Evolutionary conservation across 2,888 invertebrate genomes (phyloP).

Genomic region (Atherix ibis): DNA sequence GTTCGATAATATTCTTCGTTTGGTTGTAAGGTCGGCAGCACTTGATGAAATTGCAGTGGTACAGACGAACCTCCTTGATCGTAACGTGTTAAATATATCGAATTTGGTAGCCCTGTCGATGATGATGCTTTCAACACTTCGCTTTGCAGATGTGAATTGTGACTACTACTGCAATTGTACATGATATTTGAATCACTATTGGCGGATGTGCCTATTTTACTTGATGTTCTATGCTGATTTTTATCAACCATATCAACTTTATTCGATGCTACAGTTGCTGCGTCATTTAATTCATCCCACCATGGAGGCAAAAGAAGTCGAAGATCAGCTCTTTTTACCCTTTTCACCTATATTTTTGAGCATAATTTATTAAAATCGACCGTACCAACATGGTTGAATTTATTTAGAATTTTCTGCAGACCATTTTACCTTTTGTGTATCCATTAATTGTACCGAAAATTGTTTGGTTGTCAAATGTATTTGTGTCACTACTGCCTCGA

Average conservation of each 20-base stretch:
- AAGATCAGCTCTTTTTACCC: conserved; percentile 79
- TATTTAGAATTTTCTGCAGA: neutral
- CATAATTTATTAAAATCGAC: neutral
- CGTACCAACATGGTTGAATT: neutral
- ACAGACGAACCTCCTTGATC: conserved; percentile 18
- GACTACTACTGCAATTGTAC: conserved; percentile 6
- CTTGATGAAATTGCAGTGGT: conserved; percentile 26
- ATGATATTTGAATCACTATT: conserved; percentile 12
- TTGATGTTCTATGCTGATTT: conserved; percentile 10
- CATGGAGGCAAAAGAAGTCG: conserved; percentile 86
- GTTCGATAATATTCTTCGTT: conserved; percentile 37
- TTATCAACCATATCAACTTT: conserved; percentile 4
- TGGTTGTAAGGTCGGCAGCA: conserved; percentile 24
- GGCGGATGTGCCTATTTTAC: conserved; percentile 13
- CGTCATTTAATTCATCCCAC: conserved; percentile 84
- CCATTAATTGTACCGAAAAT: conserved; percentile 48
- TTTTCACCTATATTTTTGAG: conserved; percentile 16
- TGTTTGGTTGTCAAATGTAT: conserved; percentile 49
- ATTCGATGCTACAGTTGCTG: conserved; percentile 24
- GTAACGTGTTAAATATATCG: conserved; percentile 18
- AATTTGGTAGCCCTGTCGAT: neutral
- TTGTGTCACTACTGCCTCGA: conserved; percentile 66
- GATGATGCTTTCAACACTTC: too few relatives aligned
- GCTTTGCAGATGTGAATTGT: neutral
- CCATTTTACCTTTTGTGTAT: conserved; percentile 12